phyloP scores from a whole-genome alignment of 2,888 invertebrate species.

The Lepidonotus clava region DNA sequence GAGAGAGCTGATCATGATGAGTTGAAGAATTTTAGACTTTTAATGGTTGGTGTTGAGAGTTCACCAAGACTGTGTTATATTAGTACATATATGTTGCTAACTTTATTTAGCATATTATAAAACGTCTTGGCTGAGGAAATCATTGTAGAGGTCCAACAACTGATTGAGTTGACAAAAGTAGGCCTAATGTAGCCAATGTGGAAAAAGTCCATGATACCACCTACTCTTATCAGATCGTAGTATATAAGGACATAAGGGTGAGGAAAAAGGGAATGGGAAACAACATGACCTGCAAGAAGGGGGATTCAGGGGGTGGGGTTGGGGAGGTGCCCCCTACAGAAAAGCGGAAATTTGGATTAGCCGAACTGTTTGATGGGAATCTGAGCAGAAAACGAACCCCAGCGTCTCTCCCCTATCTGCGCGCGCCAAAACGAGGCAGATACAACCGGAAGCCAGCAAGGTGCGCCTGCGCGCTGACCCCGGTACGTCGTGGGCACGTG shows the following conservation, averaged over 20 bases:
- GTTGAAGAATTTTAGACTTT: too few species aligned
- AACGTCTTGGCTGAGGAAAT: too few species aligned
- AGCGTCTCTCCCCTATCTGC: not conserved
- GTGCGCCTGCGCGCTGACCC: constrained; percentile 10
- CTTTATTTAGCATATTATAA: too few species aligned
- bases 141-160: too few species aligned
- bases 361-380: constrained; percentile 23
- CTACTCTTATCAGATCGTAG: too few species aligned
- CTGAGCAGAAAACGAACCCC: constrained; percentile 17
- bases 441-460: constrained; percentile 20
- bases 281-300: not conserved
- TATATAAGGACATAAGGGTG: not conserved
- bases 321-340: not conserved
- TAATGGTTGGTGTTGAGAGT: too few species aligned
- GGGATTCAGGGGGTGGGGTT: not conserved
- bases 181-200: too few species aligned
- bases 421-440: not conserved
- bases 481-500: not conserved
- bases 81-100: too few species aligned
- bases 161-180: too few species aligned
- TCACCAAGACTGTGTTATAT: too few species aligned
- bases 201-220: too few species aligned
- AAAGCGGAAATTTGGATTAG: not conserved
- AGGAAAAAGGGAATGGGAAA: not conserved
- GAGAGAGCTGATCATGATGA: too few species aligned